Base-by-base conservation (phyloP, 2,113 vertebrate species). In the Otis tarda region DNA sequence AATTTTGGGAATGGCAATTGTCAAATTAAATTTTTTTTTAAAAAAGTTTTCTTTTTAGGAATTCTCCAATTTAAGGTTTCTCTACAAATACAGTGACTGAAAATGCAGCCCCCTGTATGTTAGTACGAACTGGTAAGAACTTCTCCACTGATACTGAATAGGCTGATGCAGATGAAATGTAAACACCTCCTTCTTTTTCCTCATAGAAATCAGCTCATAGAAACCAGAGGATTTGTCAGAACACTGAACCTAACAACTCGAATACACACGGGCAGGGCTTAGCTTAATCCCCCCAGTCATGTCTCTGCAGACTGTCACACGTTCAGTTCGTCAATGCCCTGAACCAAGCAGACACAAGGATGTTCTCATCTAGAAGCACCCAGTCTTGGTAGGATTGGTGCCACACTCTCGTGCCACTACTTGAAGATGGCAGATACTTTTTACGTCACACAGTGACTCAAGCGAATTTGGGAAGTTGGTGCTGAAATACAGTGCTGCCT, bases 281-380 rank as follows among this genome's bases (percentile, higher is more conserved):
- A 87, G 19, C 33, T 39, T 87, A 89, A 84, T 78, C 43, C 77
- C 9, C 11, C 20, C 7, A 12, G 7, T 76, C 25, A 17, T 22
- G 27, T 50, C 60, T 50, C 18, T 76, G 41, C 33, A 57, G 55
- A 15, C 23, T n/a, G 39, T 81, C n/a, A 25, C 31, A 33, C 6
- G 2, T 27, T 43, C 1, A 1, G 15, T 25, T 69, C 45, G 18
- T 49, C 55, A 24, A 22, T 0, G 0, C 28, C 52, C 22, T 10
- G 49, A 68, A 41, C 23, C 0, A 2, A n/a, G 47, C 9, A 15
- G 45, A 10, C 25, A 8, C 39, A 7, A 16, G 5, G 41, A 9
- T 70, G 37, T 25, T 74, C 45, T 74, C 64, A 21, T 8, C 39
- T 45, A 49, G 35, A n/a, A 21, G 7, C 19, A 28, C 7, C 21